Percentiles rank a stretch among this genome's conserved stretches.
Evolutionary conservation across 2,797 vertebrate species (phyloP).

Genomic region (Balearica regulorum): DNA sequence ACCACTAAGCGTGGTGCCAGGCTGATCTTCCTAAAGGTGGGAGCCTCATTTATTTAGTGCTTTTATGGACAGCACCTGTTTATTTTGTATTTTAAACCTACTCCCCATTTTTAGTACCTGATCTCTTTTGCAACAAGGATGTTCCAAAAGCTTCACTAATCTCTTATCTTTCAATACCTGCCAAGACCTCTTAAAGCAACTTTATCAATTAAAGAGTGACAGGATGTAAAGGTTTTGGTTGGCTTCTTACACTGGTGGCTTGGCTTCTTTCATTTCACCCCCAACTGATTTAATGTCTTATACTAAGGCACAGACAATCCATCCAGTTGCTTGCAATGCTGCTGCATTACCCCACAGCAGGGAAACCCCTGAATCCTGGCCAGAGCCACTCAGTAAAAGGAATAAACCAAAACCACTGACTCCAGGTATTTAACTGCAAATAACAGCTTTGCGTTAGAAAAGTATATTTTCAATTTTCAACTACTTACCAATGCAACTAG

Average conservation of each 20-base stretch:
- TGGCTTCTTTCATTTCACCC: not conserved
- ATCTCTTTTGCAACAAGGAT: not conserved
- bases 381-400: not conserved
- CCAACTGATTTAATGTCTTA: not conserved
- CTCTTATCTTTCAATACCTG: not conserved
- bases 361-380: not conserved
- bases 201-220: not conserved
- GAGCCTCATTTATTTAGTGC: not conserved
- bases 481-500: not conserved
- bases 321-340: not conserved
- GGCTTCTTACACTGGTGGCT: not conserved
- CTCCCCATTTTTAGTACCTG: not conserved
- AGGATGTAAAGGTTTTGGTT: rapidly evolving
- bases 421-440: not conserved
- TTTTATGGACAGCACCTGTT: not conserved
- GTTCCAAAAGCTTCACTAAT: not conserved
- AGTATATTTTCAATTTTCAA: not conserved
- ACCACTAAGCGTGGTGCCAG: rapidly evolving
- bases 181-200: not conserved
- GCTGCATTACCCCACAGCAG: not conserved
- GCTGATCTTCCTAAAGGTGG: too few relatives aligned
- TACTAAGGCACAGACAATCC: not conserved
- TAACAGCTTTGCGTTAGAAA: not conserved
- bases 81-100: not conserved
- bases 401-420: not conserved